phyloP scores from a whole-genome alignment of 2,888 invertebrate genomes.

The Strigamia transsilvanica region DNA sequence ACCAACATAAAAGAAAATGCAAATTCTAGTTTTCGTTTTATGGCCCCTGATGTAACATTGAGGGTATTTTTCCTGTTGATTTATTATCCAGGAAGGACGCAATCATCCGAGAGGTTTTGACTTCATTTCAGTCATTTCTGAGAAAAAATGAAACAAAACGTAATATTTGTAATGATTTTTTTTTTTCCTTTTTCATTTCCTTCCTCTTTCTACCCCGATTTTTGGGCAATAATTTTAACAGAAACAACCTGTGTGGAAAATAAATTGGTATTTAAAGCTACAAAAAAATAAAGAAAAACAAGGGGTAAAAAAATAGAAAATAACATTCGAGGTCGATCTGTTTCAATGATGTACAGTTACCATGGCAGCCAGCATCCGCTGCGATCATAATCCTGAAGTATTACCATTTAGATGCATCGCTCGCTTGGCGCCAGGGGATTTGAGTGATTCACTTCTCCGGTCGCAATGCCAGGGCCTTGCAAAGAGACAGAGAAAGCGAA shows the following conservation, averaged over 20 bases:
- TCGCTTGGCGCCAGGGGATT: slow-evolving; percentile 10
- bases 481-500: neutral
- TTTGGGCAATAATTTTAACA: neutral
- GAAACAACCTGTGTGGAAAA: slow-evolving; percentile 8
- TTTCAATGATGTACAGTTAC: slow-evolving; percentile 6
- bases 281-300: neutral
- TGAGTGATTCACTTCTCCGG: slow-evolving; percentile 39
- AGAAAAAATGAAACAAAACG: neutral
- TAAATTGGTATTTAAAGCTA: neutral
- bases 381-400: slow-evolving; percentile 50
- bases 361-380: slow-evolving; percentile 38
- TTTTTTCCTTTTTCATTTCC: too few species aligned
- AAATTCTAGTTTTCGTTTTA: neutral
- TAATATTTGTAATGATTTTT: slow-evolving; percentile 3
- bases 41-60: neutral
- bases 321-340: slow-evolving; percentile 8
- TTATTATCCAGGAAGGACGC: slow-evolving; percentile 8
- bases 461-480: neutral
- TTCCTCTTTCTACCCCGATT: neutral
- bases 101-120: slow-evolving; percentile 2
- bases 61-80: neutral
- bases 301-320: neutral
- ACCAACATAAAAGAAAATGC: neutral
- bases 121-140: neutral
- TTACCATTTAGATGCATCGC: slow-evolving; percentile 45